Evolutionary conservation across 1,140 invertebrate species (phyloP).

Genomic region (Euura saliciscinereae): DNA sequence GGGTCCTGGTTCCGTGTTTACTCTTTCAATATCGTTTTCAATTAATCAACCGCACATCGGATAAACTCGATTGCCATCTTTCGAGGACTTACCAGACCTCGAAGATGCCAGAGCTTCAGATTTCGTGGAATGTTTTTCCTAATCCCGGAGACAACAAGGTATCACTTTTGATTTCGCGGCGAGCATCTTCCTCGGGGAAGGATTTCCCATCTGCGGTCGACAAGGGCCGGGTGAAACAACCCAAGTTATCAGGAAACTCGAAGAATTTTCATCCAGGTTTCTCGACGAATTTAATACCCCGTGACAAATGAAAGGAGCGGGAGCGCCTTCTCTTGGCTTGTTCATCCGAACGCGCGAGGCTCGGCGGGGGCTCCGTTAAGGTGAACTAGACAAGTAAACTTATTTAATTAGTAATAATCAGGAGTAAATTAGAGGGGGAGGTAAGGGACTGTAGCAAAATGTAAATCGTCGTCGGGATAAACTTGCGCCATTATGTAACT

Average conservation of each 20-base stretch:
- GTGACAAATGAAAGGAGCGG: conserved; percentile 2
- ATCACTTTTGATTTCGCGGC: not conserved
- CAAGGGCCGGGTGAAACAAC: not conserved
- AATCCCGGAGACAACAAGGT: not conserved
- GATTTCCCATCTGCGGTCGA: not conserved
- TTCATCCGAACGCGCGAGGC: not conserved
- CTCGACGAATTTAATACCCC: not conserved
- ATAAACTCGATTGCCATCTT: not conserved
- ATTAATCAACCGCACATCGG: not conserved
- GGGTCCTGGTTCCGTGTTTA: not conserved
- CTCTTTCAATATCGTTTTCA: not conserved
- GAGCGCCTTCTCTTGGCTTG: not conserved
- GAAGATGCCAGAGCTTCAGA: not conserved
- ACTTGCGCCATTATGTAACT: conserved; percentile 1
- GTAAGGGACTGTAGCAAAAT: not conserved
- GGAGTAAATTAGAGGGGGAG: not conserved
- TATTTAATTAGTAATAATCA: conserved; percentile 6
- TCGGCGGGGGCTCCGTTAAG: not conserved
- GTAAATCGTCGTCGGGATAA: not conserved
- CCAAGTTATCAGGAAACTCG: not conserved
- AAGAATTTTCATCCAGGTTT: not conserved
- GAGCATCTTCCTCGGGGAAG: not conserved
- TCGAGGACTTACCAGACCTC: not conserved
- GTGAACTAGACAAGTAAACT: conserved; percentile 3
- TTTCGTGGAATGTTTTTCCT: not conserved